phyloP scores from a whole-genome alignment of 2,797 vertebrate species.

The Gouania willdenowi region DNA sequence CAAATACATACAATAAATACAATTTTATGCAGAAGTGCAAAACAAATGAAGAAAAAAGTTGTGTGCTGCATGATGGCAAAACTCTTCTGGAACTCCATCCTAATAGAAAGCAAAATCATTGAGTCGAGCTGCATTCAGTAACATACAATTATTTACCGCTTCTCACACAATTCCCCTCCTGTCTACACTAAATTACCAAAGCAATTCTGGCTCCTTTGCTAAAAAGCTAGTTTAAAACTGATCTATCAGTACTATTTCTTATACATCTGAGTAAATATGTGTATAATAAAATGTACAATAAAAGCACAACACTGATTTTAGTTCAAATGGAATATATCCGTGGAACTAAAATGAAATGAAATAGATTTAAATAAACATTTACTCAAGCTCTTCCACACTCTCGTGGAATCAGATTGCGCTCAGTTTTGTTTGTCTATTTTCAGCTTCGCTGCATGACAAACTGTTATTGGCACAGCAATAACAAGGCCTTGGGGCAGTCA shows the following conservation, averaged over 20 bases:
- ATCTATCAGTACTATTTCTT: slow-evolving; percentile 15
- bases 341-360: slow-evolving; percentile 22
- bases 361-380: slow-evolving; percentile 26
- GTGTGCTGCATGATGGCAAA: slow-evolving; percentile 55
- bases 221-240: slow-evolving; percentile 19
- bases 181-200: slow-evolving; percentile 3
- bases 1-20: slow-evolving; percentile 1
- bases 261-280: slow-evolving; percentile 14
- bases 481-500: slow-evolving; percentile 70
- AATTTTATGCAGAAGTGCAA: slow-evolving; percentile 43
- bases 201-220: slow-evolving; percentile 14
- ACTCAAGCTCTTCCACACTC: slow-evolving; percentile 46
- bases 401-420: slow-evolving; percentile 65
- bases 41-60: slow-evolving; percentile 40
- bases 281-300: not conserved
- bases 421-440: slow-evolving; percentile 73
- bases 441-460: slow-evolving; percentile 72
- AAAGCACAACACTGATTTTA: slow-evolving; percentile 7
- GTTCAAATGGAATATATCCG: slow-evolving; percentile 14
- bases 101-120: slow-evolving; percentile 49
- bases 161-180: slow-evolving; percentile 5
- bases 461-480: slow-evolving; percentile 76
- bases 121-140: slow-evolving; percentile 63
- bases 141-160: slow-evolving; percentile 68
- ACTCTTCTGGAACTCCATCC: slow-evolving; percentile 52